Conservation (phyloP, 2,113 vertebrate species). For the Myotis davidii region DNA sequence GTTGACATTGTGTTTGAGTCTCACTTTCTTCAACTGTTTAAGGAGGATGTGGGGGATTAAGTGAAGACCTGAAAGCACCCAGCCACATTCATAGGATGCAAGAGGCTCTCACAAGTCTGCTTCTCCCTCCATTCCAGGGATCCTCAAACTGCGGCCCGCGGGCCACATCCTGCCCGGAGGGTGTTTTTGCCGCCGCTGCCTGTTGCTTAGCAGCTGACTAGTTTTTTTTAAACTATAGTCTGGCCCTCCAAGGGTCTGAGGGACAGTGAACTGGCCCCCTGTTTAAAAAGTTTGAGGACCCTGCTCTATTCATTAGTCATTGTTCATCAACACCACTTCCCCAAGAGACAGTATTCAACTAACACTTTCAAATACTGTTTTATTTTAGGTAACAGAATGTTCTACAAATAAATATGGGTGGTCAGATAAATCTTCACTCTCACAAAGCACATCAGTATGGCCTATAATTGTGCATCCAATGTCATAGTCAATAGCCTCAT, state of each 20-base stretch:
- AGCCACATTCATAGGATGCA: neutral
- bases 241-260: too few species aligned
- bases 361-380: neutral
- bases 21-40: constrained; percentile 23
- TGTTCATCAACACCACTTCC: neutral
- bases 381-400: constrained; percentile 49
- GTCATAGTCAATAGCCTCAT: neutral
- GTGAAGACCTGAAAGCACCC: neutral
- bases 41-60: neutral
- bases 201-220: too few species aligned
- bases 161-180: too few species aligned
- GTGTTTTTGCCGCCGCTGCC: too few species aligned
- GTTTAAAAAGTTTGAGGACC: too few species aligned
- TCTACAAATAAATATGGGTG: neutral
- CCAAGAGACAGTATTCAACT: neutral
- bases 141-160: too few species aligned
- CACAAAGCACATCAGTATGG: neutral
- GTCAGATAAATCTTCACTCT: neutral
- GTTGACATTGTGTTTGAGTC: neutral
- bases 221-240: too few species aligned
- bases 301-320: neutral
- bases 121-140: neutral
- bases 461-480: neutral
- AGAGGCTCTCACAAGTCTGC: neutral
- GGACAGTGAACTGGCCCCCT: too few species aligned